Evolutionary conservation across 2,888 invertebrate genomes (phyloP).

Genomic region (Stictocephala bisonia): DNA sequence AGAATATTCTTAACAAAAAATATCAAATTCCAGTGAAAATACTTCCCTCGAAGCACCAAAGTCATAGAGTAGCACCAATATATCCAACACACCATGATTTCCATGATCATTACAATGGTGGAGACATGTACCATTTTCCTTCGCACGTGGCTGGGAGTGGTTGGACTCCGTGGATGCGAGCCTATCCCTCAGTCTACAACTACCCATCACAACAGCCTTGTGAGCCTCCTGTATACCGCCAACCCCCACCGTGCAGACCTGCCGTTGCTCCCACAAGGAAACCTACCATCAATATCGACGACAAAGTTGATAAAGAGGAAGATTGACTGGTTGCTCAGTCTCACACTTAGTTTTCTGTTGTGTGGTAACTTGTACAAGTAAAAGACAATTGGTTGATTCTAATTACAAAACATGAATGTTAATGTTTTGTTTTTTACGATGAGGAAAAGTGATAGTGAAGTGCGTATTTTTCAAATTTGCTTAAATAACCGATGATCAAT

Average conservation of each 20-base stretch:
- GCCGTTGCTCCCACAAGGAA: slow-evolving; percentile 15
- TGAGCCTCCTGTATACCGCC: slow-evolving; percentile 37
- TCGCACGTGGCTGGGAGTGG: neutral
- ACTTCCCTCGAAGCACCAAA: slow-evolving; percentile 12
- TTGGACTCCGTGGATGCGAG: slow-evolving; percentile 39
- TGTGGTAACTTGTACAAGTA: no score
- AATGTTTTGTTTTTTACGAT: no score
- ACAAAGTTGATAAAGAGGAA: slow-evolving; percentile 40
- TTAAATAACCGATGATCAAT: no score
- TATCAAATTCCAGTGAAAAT: slow-evolving; percentile 25
- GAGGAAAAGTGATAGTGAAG: no score
- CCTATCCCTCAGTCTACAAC: slow-evolving; percentile 9
- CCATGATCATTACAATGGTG: slow-evolving; percentile 31
- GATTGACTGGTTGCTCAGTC: no score
- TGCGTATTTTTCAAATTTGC: no score
- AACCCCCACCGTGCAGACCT: slow-evolving; percentile 35
- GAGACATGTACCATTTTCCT: slow-evolving; percentile 20
- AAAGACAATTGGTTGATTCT: neutral
- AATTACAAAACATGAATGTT: neutral
- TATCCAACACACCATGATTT: slow-evolving; percentile 37
- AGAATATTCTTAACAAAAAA: slow-evolving; percentile 31
- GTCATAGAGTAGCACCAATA: neutral
- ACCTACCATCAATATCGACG: slow-evolving; percentile 41
- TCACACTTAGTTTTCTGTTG: no score
- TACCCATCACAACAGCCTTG: slow-evolving; percentile 28